Base-by-base conservation (phyloP, 2,113 vertebrate genomes). In the Montifringilla adamsi region DNA sequence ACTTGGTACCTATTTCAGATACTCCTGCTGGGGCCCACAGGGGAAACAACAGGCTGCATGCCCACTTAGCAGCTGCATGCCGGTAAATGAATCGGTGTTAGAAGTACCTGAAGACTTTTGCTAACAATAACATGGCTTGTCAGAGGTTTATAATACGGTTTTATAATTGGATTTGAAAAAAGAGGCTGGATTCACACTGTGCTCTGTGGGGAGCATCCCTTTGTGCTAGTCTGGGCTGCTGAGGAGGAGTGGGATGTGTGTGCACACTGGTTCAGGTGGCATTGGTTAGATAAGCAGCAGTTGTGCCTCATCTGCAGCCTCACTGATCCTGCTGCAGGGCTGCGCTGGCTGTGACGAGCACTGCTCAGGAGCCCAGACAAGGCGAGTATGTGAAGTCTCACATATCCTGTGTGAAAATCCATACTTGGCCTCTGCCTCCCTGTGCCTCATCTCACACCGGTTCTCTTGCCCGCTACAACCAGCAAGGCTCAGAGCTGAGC, bases 381-480 rank as follows among this genome's bases (percentile, higher is more conserved):
- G 74, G 17, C 0, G 0, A 64, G 23, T 10, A 33, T n/a, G 31
- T 22, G 2, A 1, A 64, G 11, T 37, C 49, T 82, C 5, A 1
- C 22, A 23, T 22, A 43, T 31, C 21, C 43, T 3, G 0, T n/a
- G 15, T 64, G 31, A 76, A 90, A 93, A 76, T 56, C 56, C 10
- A 28, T 35, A 30, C 52, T 14, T 76, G 52, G 44, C n/a, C 24
- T 80, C 35, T 76, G 49, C 59, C 68, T 81, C 28, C 2, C 60
- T 18, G n/a, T 8, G 10, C 35, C 43, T 41, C 41, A 18, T n/a
- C 63, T 60, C 9, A 0, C 16, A 49, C 20, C 4, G 5, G 14
- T 68, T 69, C 26, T 37, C 27, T 89, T 0, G 1, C 53, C 77
- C 41, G 35, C 33, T 37, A 43, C 44, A 74, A 22, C 14, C 37